phyloP scores from a whole-genome alignment of 2,888 invertebrate species.

The Pammene aurita region DNA sequence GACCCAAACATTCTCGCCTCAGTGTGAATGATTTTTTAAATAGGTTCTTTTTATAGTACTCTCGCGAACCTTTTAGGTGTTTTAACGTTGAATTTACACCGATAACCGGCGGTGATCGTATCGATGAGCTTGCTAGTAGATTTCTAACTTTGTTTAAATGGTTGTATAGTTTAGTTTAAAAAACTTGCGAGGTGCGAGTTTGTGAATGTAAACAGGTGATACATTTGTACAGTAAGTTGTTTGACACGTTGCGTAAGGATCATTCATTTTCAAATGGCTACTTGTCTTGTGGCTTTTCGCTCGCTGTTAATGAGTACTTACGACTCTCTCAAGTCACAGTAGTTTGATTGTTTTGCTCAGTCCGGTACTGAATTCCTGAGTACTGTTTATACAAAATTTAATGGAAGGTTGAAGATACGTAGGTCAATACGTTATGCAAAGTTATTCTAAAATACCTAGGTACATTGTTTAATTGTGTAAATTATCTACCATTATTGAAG shows the following conservation, averaged over 20 bases:
- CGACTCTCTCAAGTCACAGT: slow-evolving; percentile 15
- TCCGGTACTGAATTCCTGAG: neutral
- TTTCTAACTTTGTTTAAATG: neutral
- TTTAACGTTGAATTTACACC: slow-evolving; percentile 19
- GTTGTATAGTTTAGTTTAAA: neutral
- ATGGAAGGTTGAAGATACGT: neutral
- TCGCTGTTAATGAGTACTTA: slow-evolving; percentile 10
- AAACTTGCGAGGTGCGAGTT: neutral
- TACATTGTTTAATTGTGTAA: no score
- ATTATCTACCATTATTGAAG: no score
- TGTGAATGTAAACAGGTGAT: slow-evolving; percentile 23
- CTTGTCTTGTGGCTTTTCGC: slow-evolving; percentile 14
- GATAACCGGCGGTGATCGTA: neutral
- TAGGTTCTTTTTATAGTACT: slow-evolving; percentile 35
- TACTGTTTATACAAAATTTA: neutral
- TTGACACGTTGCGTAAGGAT: slow-evolving; percentile 21
- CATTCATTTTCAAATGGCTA: slow-evolving; percentile 24
- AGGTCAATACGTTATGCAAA: neutral
- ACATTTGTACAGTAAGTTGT: slow-evolving; percentile 20
- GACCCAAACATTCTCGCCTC: slow-evolving; percentile 47
- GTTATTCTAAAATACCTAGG: no score
- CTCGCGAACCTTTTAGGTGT: slow-evolving; percentile 29
- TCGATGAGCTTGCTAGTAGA: neutral
- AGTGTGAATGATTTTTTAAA: slow-evolving; percentile 36
- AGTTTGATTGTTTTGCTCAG: neutral